Evolutionary conservation across 2,113 vertebrate species (phyloP).

Genomic region (Hydrochoerus hydrochaeris): DNA sequence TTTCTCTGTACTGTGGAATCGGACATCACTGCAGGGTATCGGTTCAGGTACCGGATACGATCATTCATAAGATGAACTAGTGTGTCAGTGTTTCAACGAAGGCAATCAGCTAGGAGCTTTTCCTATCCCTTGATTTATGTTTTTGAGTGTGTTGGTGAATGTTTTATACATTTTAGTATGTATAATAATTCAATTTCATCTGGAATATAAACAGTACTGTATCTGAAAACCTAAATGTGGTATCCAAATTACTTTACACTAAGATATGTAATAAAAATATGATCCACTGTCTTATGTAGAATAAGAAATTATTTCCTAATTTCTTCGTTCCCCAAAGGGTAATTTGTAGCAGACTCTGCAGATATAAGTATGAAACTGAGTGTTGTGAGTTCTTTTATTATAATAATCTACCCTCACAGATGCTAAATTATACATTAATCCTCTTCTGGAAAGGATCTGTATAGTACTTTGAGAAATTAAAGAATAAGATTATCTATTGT

Average conservation of each 20-base stretch:
- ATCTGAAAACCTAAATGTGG: not conserved
- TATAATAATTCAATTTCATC: conserved; percentile 47
- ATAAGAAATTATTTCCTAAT: not conserved
- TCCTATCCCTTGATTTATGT: conserved; percentile 59
- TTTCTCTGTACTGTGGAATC: not conserved
- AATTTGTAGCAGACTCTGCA: conserved; percentile 9
- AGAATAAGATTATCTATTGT: not conserved
- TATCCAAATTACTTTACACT: not conserved
- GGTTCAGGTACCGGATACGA: conserved; percentile 17
- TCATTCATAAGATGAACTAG: conserved; percentile 65
- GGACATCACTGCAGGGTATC: not conserved
- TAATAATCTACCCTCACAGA: not conserved
- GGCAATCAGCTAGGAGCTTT: conserved; percentile 40
- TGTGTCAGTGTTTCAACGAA: conserved; percentile 41
- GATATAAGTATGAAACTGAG: not conserved
- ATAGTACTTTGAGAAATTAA: not conserved
- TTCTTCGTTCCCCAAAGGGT: not conserved
- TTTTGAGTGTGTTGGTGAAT: conserved; percentile 7
- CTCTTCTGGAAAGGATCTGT: not conserved
- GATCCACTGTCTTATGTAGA: conserved; percentile 6
- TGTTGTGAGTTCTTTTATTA: not conserved
- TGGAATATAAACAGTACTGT: conserved; percentile 7
- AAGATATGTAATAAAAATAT: conserved; percentile 27
- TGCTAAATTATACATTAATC: not conserved
- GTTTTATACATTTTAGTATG: conserved; percentile 56